phyloP scores from a whole-genome alignment of 2,113 vertebrate species.

The Poeciliopsis prolifica region DNA sequence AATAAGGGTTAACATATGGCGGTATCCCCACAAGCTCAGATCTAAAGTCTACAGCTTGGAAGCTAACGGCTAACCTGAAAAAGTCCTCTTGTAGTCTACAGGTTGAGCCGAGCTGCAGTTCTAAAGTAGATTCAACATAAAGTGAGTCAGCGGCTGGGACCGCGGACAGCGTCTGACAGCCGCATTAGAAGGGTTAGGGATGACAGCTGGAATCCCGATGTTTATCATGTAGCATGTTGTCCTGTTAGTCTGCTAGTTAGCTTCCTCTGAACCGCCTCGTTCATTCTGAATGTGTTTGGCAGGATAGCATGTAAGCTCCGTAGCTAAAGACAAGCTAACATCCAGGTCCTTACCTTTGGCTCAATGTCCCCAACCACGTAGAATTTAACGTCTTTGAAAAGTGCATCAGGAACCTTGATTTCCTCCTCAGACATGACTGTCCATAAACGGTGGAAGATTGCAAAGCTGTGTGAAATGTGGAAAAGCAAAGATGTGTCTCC shows the following conservation, averaged over 20 bases:
- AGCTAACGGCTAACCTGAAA: constrained; percentile 29
- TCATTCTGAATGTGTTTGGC: constrained; percentile 28
- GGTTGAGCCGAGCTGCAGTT: background rate
- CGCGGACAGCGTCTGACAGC: background rate
- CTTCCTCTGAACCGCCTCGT: constrained; percentile 16
- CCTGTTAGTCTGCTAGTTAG: constrained; percentile 38
- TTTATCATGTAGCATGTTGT: background rate
- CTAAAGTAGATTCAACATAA: background rate
- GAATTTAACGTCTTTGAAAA: constrained; percentile 97
- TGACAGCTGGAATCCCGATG: background rate
- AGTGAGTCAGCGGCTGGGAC: too few relatives aligned
- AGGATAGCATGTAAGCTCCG: constrained; percentile 54
- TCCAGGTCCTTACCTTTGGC: constrained; percentile 84
- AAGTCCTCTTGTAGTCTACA: constrained; percentile 23
- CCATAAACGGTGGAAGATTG: constrained; percentile 27
- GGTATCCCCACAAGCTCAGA: background rate
- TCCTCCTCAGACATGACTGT: constrained; percentile 82
- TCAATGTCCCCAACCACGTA: constrained; percentile 96
- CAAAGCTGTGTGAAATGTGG: background rate
- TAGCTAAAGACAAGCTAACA: constrained; percentile 59
- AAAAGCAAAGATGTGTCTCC: background rate
- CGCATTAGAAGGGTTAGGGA: background rate
- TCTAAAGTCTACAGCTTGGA: background rate
- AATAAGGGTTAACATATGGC: too few relatives aligned
- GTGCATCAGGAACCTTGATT: constrained; percentile 85